Evolutionary conservation across 23 tunicate species (phyloP), one percentile per base, ranked within the genome.

Genomic region (Corella eumyota): DNA sequence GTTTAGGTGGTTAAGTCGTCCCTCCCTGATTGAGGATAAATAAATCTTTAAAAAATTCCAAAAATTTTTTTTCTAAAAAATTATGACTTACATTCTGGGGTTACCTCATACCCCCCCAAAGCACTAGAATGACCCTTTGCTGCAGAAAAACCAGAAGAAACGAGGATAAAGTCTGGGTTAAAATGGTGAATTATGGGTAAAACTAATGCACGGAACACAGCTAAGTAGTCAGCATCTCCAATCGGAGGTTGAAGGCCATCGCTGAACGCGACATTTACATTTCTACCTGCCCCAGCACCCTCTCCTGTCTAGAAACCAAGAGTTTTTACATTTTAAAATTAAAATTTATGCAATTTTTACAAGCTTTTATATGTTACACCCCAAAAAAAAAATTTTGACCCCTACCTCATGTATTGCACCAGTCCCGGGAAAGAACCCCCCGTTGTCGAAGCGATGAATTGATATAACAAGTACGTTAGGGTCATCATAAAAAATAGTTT

Each of bases 81-180:
- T n/a, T n/a, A n/a, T n/a, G 3, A 62, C 94, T 69, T 75, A 84
- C 96, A 88, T 48, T 88, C 73, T 28, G 96, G 88, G 7, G 96
- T 33, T 3, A 88, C 81, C 4, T 47, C 55, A 52, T 78, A 88
- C 1, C 96, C 96, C 34, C 83, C 87, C 20, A 88, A 45, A 7
- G 71, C 34, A 4, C 74, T 15, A 3, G 96, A 74, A 36, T 88
- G 96, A 0, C 96, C 96, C 20, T 44, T 62, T 1, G 88, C 96
- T 1, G 96, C 88, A 1, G 96, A 78, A 63, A 88, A 88, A 0
- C 96, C 96, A 40, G 67, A 84, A 1, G 96, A 88, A 25, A 90
- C 69, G 45, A 90, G 65, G 13, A 75, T 74, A 47, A 93, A 69
- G 36, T 93, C 94, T 5, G 99, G 99, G 27, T 68, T 44, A 46